These are phyloP conservation scores for Scolanthus callimorphus DNA, from an alignment of 92 coral and sea anemone genomes.

Conservation along the genomic window DNA sequence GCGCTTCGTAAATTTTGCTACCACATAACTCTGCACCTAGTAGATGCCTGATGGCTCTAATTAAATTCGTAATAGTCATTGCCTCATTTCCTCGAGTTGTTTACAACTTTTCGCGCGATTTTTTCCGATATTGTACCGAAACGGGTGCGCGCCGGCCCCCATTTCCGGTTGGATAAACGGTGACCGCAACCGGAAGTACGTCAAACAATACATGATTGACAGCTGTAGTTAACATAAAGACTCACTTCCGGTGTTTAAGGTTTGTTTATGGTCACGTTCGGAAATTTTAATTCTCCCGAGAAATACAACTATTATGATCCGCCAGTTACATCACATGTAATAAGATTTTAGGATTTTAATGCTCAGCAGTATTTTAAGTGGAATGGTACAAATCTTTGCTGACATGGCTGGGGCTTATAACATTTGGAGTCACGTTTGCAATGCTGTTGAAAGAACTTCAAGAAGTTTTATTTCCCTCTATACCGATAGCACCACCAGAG, in stretches of 20 bases:
- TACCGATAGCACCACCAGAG: not conserved
- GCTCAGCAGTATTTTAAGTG: no score
- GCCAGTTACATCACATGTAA: no score
- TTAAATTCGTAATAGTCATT: not conserved
- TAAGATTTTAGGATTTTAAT: no score
- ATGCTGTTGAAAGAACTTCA: not conserved
- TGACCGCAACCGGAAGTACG: slow-evolving; percentile 44
- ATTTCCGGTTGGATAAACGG: slow-evolving; percentile 24
- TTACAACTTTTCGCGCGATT: slow-evolving; percentile 11
- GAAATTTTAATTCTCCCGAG: not conserved
- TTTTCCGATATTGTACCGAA: slow-evolving; percentile 14
- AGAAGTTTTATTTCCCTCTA: no score
- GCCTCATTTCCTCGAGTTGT: slow-evolving; percentile 16
- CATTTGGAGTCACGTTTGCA: not conserved
- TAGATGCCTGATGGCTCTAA: not conserved
- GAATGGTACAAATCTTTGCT: no score
- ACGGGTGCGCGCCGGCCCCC: slow-evolving; percentile 19
- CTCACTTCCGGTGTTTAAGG: slow-evolving; percentile 25
- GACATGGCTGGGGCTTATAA: no score
- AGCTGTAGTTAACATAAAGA: slow-evolving; percentile 14
- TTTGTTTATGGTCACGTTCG: slow-evolving; percentile 32
- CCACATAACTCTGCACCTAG: no score
- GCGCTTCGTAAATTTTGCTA: no score
- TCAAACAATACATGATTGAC: slow-evolving; percentile 40
- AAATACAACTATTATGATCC: not conserved